phyloP scores from a whole-genome alignment of 2,113 vertebrate species.

The Megaleporinus macrocephalus region DNA sequence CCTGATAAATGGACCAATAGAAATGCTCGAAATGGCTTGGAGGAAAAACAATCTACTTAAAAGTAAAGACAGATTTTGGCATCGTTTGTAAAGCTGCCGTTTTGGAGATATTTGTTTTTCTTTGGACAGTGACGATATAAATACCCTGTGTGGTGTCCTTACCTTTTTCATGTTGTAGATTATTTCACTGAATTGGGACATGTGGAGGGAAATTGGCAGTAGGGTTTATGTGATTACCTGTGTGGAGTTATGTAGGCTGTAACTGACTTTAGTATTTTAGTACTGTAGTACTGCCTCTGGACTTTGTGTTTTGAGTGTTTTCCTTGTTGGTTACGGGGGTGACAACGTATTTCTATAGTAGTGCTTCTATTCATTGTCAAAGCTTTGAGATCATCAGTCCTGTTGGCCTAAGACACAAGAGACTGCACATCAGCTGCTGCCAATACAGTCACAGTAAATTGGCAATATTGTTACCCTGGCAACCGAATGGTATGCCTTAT shows the following conservation, averaged over 20 bases:
- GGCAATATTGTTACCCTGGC: conserved; percentile 13
- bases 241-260: background rate
- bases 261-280: background rate
- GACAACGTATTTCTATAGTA: background rate
- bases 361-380: background rate
- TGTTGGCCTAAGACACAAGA: background rate
- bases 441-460: background rate
- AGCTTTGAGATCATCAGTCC: background rate
- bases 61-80: too few species aligned
- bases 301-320: background rate
- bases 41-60: too few species aligned
- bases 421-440: background rate
- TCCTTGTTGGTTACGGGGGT: background rate
- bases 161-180: too few species aligned
- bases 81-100: too few species aligned
- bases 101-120: too few species aligned
- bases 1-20: too few species aligned
- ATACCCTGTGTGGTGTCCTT: too few species aligned
- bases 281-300: too few species aligned
- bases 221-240: too few species aligned
- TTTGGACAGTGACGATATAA: too few species aligned
- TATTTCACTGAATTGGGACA: background rate
- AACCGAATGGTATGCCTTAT: conserved; percentile 26
- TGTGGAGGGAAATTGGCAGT: background rate
- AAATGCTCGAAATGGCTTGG: too few species aligned